phyloP scores from a whole-genome alignment of 2,888 invertebrate species.

The Itoplectis maculator region DNA sequence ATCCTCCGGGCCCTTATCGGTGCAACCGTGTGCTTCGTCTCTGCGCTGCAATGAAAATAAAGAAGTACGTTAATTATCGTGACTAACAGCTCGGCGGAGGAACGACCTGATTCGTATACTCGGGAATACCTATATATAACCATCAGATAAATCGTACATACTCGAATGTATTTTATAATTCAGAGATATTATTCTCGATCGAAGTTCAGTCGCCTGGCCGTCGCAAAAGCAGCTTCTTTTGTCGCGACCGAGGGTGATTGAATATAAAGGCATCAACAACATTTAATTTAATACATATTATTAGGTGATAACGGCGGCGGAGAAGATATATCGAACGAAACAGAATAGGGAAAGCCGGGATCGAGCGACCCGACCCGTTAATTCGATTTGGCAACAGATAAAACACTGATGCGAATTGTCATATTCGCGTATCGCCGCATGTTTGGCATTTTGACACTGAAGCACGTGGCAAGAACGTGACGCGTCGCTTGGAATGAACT shows the following conservation, averaged over 20 bases:
- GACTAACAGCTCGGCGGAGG: conserved; percentile 28
- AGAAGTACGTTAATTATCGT: conserved; percentile 21
- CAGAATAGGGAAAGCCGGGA: conserved; percentile 8
- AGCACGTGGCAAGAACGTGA: conserved; percentile 7
- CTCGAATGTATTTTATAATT: conserved; percentile 10
- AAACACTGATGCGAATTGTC: neutral
- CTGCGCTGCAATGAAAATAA: conserved; percentile 14
- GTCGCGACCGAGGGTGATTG: conserved; percentile 36
- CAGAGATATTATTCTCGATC: conserved; percentile 25
- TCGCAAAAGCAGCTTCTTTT: conserved; percentile 2
- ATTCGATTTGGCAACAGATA: conserved; percentile 37
- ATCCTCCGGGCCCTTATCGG: conserved; percentile 27
- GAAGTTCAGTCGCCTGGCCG: conserved; percentile 47
- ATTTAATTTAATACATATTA: conserved; percentile 17
- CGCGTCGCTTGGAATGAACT: neutral
- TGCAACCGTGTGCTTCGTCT: conserved; percentile 9
- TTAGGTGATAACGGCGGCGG: neutral
- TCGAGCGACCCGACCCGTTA: neutral
- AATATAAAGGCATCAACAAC: conserved; percentile 32
- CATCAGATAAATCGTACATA: neutral
- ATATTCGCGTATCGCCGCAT: neutral
- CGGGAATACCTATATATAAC: conserved; percentile 19
- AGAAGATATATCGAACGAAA: conserved; percentile 5
- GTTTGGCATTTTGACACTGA: conserved; percentile 12
- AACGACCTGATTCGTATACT: conserved; percentile 22